Conservation (phyloP, 1,140 invertebrate species). For the Drosophila ohnishii region DNA sequence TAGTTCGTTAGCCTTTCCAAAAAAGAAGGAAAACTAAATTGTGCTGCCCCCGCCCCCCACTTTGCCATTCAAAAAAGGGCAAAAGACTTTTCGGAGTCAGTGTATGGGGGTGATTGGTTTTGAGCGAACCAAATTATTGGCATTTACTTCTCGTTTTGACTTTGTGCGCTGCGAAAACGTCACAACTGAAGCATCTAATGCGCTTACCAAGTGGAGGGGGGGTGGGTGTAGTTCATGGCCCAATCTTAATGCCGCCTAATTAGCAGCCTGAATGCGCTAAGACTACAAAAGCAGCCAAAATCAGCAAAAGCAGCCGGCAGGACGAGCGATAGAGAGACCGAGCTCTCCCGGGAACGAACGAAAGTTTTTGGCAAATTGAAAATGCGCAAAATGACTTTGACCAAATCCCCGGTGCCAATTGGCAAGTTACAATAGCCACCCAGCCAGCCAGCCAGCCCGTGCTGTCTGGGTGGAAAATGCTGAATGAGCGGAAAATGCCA, state of each 20-base stretch:
- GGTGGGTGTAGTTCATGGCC: neutral
- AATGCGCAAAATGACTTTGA: slow-evolving; percentile 80
- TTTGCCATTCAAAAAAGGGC: slow-evolving; percentile 53
- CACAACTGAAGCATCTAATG: slow-evolving; percentile 77
- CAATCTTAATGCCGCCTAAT: slow-evolving; percentile 74
- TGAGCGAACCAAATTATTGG: slow-evolving; percentile 78
- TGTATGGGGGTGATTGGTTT: slow-evolving; percentile 69
- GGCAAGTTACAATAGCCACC: slow-evolving; percentile 72
- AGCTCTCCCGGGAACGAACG: slow-evolving; percentile 19
- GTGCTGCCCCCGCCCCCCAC: slow-evolving; percentile 21
- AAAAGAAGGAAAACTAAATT: slow-evolving; percentile 70
- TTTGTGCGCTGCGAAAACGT: slow-evolving; percentile 41
- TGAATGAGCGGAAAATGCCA: slow-evolving; percentile 33
- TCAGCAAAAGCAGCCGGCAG: slow-evolving; percentile 21
- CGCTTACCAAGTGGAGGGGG: slow-evolving; percentile 41
- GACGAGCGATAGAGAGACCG: slow-evolving; percentile 2
- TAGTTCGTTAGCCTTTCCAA: slow-evolving; percentile 80
- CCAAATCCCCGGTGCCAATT: slow-evolving; percentile 77
- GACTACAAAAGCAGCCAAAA: slow-evolving; percentile 71
- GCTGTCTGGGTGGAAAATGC: slow-evolving; percentile 59
- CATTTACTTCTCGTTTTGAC: slow-evolving; percentile 81
- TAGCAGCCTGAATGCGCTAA: slow-evolving; percentile 80
- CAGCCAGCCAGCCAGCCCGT: slow-evolving; percentile 2
- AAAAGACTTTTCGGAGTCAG: slow-evolving; percentile 20
- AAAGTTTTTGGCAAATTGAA: slow-evolving; percentile 78